Percentiles rank a stretch among this genome's conserved stretches.
These are phyloP conservation scores for Protonibea diacanthus DNA, from an alignment of 2,797 vertebrate genomes.

Conservation along the genomic window DNA sequence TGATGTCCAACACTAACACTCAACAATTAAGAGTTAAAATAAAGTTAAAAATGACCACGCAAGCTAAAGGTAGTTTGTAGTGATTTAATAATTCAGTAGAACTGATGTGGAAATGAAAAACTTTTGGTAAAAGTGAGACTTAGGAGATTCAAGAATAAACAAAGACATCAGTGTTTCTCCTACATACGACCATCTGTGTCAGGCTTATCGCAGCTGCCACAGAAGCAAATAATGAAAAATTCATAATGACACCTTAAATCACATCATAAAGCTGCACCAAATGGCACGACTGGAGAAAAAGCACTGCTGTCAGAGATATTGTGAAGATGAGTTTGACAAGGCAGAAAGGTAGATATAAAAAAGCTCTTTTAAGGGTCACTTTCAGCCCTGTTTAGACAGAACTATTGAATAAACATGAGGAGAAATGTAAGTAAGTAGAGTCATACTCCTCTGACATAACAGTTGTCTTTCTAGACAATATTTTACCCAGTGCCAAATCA, in stretches of 20 bases:
- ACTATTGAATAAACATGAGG: neutral
- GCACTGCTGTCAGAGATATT: neutral
- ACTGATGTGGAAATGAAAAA: neutral
- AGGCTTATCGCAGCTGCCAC: neutral
- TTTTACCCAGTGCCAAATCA: slow-evolving; percentile 4
- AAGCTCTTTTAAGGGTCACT: neutral
- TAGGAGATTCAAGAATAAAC: slow-evolving; percentile 10
- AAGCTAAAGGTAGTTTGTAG: neutral
- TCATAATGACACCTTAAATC: slow-evolving; percentile 22
- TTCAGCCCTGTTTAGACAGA: slow-evolving; percentile 2
- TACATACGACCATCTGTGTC: slow-evolving; percentile 20
- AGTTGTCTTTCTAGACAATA: neutral
- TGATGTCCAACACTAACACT: neutral
- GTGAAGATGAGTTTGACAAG: slow-evolving; percentile 3
- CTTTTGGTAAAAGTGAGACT: slow-evolving; percentile 2
- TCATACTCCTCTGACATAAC: neutral
- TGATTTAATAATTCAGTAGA: slow-evolving; percentile 1
- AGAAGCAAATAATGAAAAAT: slow-evolving; percentile 20
- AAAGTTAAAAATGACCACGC: neutral
- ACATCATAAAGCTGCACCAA: slow-evolving; percentile 26
- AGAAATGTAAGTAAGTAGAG: neutral
- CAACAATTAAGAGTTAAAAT: neutral
- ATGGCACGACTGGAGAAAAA: slow-evolving; percentile 13
- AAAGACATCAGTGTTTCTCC: slow-evolving; percentile 18
- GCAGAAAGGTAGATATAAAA: neutral